These are phyloP conservation scores for Ciconia maguari DNA, from an alignment of 2,113 vertebrate species.

Conservation along the genomic window DNA sequence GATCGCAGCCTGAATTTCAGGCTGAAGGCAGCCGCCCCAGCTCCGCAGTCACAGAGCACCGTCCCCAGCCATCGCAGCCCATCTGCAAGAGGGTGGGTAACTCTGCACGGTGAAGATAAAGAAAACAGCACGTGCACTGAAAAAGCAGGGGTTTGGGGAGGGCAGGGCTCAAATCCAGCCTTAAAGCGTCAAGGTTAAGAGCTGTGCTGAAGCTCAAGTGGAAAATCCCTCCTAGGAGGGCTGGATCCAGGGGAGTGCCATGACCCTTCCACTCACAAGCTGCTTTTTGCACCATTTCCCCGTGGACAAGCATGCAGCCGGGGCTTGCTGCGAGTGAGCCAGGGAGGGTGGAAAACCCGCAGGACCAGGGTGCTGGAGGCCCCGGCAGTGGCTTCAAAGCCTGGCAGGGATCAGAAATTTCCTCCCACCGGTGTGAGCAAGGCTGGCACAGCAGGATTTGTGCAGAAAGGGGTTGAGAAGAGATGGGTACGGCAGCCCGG, in stretches of 20 bases:
- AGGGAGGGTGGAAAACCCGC: background rate
- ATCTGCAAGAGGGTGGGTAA: background rate
- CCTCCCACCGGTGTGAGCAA: rapidly evolving
- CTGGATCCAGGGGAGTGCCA: rapidly evolving
- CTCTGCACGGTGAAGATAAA: background rate
- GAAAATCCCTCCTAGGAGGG: background rate
- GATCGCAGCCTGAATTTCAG: background rate
- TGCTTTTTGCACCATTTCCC: background rate
- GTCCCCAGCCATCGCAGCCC: background rate
- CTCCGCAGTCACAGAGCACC: background rate
- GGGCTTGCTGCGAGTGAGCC: rapidly evolving
- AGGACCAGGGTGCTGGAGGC: background rate
- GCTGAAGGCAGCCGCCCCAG: background rate
- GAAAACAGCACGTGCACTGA: background rate
- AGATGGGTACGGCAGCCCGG: rapidly evolving
- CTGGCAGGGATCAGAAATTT: background rate
- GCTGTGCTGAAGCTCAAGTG: background rate
- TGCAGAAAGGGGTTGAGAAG: background rate
- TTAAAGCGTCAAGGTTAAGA: rapidly evolving
- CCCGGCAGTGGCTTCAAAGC: background rate
- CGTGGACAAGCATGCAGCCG: rapidly evolving
- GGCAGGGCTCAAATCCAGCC: background rate
- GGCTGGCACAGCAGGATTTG: background rate
- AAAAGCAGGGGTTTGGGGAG: background rate
- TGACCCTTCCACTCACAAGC: background rate